These are phyloP conservation scores for Atta cephalotes DNA, from an alignment of 1,140 invertebrate genomes.

Conservation along the genomic window DNA sequence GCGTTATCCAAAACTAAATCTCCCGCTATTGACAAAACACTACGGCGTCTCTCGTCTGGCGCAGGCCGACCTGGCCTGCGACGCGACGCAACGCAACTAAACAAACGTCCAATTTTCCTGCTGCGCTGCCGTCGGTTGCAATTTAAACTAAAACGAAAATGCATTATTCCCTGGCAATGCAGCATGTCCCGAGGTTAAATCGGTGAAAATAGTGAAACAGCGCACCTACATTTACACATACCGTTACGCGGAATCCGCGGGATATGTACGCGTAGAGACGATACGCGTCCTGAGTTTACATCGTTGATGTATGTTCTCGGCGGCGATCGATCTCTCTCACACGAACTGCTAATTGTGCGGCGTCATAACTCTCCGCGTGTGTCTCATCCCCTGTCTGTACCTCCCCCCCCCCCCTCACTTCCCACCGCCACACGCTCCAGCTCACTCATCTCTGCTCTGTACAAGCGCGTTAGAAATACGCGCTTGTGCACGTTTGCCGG, in stretches of 20 bases:
- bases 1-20: constrained; percentile 66
- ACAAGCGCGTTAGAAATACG: constrained; percentile 54
- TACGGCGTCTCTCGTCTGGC: constrained; percentile 37
- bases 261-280: constrained; percentile 66
- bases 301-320: constrained; percentile 85
- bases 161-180: constrained; percentile 73
- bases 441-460: constrained; percentile 64
- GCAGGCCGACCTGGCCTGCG: constrained; percentile 16
- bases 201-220: constrained; percentile 82
- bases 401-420: not conserved
- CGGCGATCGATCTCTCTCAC: constrained; percentile 86
- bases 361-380: constrained; percentile 84
- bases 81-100: constrained; percentile 42
- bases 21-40: constrained; percentile 74
- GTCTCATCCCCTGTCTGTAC: constrained; percentile 62
- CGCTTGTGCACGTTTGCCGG: constrained; percentile 63
- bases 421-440: not conserved
- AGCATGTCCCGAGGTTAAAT: constrained; percentile 66
- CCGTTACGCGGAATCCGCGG: constrained; percentile 35
- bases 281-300: constrained; percentile 81
- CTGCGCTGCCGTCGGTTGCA: constrained; percentile 42
- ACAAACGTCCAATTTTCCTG: constrained; percentile 57
- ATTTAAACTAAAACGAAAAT: constrained; percentile 78
- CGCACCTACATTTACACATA: constrained; percentile 69
- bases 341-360: constrained; percentile 86